Conservation (phyloP, 2,888 invertebrate genomes). For the Rhagonycha fulva region DNA sequence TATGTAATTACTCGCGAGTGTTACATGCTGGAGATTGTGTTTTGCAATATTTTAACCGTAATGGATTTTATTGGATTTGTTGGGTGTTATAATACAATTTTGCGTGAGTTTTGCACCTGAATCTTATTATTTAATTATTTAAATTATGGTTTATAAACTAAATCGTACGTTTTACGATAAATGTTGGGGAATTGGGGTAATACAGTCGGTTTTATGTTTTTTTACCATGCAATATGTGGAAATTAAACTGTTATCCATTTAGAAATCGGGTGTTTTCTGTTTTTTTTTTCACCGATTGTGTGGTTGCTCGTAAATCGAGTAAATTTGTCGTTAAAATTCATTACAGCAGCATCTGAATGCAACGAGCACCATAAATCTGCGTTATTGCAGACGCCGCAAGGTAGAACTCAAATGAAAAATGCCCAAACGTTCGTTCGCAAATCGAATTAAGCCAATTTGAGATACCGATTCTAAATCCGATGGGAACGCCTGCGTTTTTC, state of each 20-base stretch:
- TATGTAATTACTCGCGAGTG: background rate
- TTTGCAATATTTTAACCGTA: background rate
- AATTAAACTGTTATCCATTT: background rate
- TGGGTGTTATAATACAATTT: background rate
- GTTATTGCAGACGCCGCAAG: slow-evolving; percentile 26
- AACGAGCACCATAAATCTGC: slow-evolving; percentile 19
- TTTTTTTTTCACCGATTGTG: background rate
- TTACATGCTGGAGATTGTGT: background rate
- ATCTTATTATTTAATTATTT: background rate
- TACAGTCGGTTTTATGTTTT: background rate
- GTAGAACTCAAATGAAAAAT: slow-evolving; percentile 28
- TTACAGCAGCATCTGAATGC: slow-evolving; percentile 23
- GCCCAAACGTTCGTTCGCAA: slow-evolving; percentile 24
- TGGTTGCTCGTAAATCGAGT: slow-evolving; percentile 9
- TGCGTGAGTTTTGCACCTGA: background rate
- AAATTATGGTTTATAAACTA: background rate
- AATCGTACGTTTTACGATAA: background rate
- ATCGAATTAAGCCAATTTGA: slow-evolving; percentile 28
- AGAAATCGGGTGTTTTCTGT: background rate
- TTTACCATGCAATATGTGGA: background rate
- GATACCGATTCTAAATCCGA: slow-evolving; percentile 16
- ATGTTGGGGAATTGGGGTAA: background rate
- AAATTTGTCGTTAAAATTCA: slow-evolving; percentile 25
- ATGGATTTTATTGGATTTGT: slow-evolving; percentile 3
- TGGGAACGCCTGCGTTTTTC: slow-evolving; percentile 10